Evolutionary conservation across 2,797 vertebrate genomes (phyloP), one percentile per base, ranked within the genome.

Genomic region (Pristis pectinata): DNA sequence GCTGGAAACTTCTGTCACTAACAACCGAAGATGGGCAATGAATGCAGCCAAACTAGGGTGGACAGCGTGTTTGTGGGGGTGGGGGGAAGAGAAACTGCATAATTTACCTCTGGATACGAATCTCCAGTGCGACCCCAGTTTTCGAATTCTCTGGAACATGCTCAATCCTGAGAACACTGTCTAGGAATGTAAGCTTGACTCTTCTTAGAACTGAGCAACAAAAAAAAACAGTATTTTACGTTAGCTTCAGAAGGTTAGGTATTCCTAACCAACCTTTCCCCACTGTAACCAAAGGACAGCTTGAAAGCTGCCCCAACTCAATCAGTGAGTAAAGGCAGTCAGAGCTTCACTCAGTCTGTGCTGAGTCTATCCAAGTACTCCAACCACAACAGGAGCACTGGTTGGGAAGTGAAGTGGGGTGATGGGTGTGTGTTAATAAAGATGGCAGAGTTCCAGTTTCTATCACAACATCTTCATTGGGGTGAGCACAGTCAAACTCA

Each of bases 121-220:
- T 97, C 97, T 99, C 99, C 95, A 99, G 98, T 34, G 98, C 99
- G 93, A 98, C 97, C 96, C 99, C 99, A 95, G 98, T 99, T 98
- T 99, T 99, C 94, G 98, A 99, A 97, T 99, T 99, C 97, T 99
- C 99, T 0, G 98, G 98, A 96, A 99, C 97, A 80, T 99, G 98
- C 96, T 99, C 98, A 85, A 99, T 97, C 97, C 98, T 97, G 95
- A 99, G 97, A 95, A 99, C 98, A 59, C 98, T 99, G 95, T 99
- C 98, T 97, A 99, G 96, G 97, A 99, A 99, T 0, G 98, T 99
- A 96, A 99, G 98, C 97, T 98, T 98, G 79, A 99, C 99, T 97
- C 99, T 98, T 97, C 99, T 98, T 95, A 99, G 96, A 96, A 99
- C 99, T 99, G 97, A 53, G 96, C 70, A 91, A 95, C 93, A 17